Evolutionary conservation across 2,113 vertebrate species (phyloP), one percentile per base, ranked within the genome.

Genomic region (Picathartes gymnocephalus): DNA sequence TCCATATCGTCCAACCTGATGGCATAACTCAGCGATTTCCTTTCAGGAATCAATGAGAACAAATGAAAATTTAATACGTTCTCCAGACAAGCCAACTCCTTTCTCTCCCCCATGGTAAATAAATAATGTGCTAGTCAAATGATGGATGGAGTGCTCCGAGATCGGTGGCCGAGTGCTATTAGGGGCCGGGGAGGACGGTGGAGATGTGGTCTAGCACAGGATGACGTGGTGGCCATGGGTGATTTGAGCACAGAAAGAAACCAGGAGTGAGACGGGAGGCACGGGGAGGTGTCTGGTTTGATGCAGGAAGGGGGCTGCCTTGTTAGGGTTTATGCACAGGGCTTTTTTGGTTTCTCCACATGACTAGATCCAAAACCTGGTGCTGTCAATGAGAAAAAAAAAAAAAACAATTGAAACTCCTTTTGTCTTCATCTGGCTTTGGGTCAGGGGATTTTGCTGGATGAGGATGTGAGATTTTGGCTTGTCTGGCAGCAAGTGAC

Each of bases 41-140:
- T 96, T 93, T 81, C 91, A 95, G 94, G 72, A 97, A 97, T 97
- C 95, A 96, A 95, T 96, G 95, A 96, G 94, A 94, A 93, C 88
- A 93, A 96, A 97, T 97, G 92, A 97, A 97, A 97, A 96, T 95
- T 96, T 97, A 97, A 96, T 96, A 96, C 56, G 4, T 94, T 95
- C 92, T 94, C 90, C 92, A 96, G 94, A 96, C 94, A 96, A 96
- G 82, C 88, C 93, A 96, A 93, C 60, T 96, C 94, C 86, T 84
- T 96, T 93, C 74, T 95, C 92, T 96, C 87, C 90, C 96, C 82
- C 82, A 92, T 90, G 92, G 95, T 97, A 97, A 96, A 97, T 97
- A 95, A 97, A 97, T 95, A 97, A 96, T 97, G 95, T 93, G 93
- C 93, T 95, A 96, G 93, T 90, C 96, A 95, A 96, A 90, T 96